Evolutionary conservation across 2,797 vertebrate species (phyloP).

Genomic region (Neoniphon sammara): DNA sequence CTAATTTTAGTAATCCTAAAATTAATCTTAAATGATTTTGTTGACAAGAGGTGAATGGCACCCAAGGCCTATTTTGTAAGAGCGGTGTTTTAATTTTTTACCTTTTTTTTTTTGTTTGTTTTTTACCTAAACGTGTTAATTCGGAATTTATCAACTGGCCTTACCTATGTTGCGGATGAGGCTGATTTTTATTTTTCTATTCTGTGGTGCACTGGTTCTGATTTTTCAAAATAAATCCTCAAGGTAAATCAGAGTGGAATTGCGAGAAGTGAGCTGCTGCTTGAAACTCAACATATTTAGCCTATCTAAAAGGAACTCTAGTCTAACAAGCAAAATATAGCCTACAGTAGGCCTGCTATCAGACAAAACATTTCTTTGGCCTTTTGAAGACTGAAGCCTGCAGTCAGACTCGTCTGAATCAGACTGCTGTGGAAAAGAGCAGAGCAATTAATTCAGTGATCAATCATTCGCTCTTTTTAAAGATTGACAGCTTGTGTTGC

Average conservation of each 20-base stretch:
- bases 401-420: conserved; percentile 34
- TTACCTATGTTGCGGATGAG: too few species aligned
- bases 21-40: not conserved
- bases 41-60: not conserved
- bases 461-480: conserved; percentile 76
- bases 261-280: not conserved
- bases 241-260: not conserved
- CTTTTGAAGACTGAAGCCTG: conserved; percentile 17
- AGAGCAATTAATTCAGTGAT: conserved; percentile 66
- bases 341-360: not conserved
- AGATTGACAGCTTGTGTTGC: conserved; percentile 74
- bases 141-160: too few species aligned
- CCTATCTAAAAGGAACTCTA: not conserved
- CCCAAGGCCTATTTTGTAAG: not conserved
- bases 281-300: not conserved
- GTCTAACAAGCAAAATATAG: not conserved
- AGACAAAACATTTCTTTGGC: conserved; percentile 7
- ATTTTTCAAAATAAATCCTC: not conserved
- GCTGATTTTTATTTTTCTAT: not conserved
- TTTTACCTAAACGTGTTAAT: not conserved
- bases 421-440: conserved; percentile 26
- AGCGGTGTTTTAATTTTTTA: not conserved
- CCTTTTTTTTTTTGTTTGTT: too few species aligned
- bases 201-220: not conserved
- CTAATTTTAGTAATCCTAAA: not conserved